Evolutionary conservation across 2,113 vertebrate species (phyloP), one percentile per base, ranked within the genome.

Genomic region (Rhabdornis inornatus): DNA sequence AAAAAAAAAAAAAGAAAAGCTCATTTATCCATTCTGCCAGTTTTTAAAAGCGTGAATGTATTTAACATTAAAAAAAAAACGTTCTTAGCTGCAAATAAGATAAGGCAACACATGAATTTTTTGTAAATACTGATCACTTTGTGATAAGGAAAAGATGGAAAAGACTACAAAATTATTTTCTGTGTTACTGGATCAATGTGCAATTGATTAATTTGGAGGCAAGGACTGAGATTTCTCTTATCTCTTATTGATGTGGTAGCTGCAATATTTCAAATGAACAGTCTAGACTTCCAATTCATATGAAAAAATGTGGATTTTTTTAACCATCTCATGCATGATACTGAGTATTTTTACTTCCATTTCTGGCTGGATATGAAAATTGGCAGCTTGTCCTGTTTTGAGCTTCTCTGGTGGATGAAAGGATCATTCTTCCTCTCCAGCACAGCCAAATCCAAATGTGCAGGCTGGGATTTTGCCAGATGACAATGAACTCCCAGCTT

Each of bases 391-490:
- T 25, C 52, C 87, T 45, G 59, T 65, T 57, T 28, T 59, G 59
- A 64, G 50, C 42, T 33, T 55, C 30, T 35, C 69, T 89, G 82
- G 91, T 57, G 86, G 66, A n/a, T 1, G 1, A 84, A 89, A 79
- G 27, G 28, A 56, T 20, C 52, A 6, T 28, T 56, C 6, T 45
- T 65, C 53, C 44, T 87, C 68, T 95, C 63, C 56, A 89, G 69
- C 71, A 75, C 27, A 83, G 87, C 59, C 80, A 93, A 88, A 87
- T 84, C 85, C 94, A 94, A 95, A 95, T 77, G 53, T 66, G 53
- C 47, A 70, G 17, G 47, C 82, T 96, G 97, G 87, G 86, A 25
- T 95, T 85, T 55, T 10, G 71, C 95, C 97, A 97, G 81, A 75
- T 24, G 49, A 87, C 52, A 86, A 72, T 57, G 76, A 96, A 94